Evolutionary conservation across 2,113 vertebrate species (phyloP).

Genomic region (Epinephelus cyanopodus): DNA sequence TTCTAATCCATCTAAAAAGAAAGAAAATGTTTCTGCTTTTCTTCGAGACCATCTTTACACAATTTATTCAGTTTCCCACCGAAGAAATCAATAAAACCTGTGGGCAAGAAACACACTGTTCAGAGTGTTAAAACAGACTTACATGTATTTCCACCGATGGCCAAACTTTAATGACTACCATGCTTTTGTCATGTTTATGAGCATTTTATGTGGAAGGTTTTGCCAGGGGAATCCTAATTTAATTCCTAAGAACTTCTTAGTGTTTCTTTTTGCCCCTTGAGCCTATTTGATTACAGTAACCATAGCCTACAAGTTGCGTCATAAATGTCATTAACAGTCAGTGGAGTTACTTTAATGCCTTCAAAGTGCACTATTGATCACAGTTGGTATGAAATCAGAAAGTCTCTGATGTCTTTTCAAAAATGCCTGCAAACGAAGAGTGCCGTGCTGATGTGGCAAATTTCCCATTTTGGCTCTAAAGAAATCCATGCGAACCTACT

Average conservation of each 20-base stretch:
- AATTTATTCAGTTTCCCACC: constrained; percentile 25
- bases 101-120: constrained; percentile 42
- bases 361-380: constrained; percentile 46
- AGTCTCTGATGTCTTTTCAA: constrained; percentile 80
- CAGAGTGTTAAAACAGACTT: constrained; percentile 28
- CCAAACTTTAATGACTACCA: constrained; percentile 66
- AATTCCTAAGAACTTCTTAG: constrained; percentile 48
- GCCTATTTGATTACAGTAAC: constrained; percentile 51
- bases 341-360: constrained; percentile 49
- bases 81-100: constrained; percentile 54
- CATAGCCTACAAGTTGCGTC: constrained; percentile 44
- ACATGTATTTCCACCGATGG: constrained; percentile 46
- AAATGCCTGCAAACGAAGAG: constrained; percentile 82
- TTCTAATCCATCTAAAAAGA: neutral
- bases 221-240: constrained; percentile 55
- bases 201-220: constrained; percentile 47
- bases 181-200: constrained; percentile 67
- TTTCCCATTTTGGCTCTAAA: constrained; percentile 84
- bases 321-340: constrained; percentile 64
- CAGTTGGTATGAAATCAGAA: constrained; percentile 58
- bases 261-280: constrained; percentile 9
- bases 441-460: constrained; percentile 85
- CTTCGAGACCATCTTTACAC: constrained; percentile 14
- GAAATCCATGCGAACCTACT: constrained; percentile 87
- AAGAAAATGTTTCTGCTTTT: neutral